Evolutionary conservation across 1,140 invertebrate genomes (phyloP).

Genomic region (Bacillus rossius): DNA sequence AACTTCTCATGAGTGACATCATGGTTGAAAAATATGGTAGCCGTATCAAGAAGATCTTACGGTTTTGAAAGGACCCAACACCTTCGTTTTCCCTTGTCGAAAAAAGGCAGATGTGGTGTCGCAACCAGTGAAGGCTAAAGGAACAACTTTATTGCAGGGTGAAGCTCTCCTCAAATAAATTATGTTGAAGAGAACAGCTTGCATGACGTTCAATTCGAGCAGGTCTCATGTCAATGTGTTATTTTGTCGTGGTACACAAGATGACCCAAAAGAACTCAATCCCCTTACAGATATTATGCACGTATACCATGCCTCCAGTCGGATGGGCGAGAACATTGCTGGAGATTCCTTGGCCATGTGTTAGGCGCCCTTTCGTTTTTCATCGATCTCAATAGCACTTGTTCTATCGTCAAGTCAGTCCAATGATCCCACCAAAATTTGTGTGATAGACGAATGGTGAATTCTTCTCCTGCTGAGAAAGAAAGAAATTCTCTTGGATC

Average conservation of each 20-base stretch:
- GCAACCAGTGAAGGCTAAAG: conserved; percentile 5
- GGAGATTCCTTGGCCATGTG: background rate
- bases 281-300: background rate
- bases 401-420: conserved; percentile 37
- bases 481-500: conserved; percentile 29
- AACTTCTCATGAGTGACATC: conserved; percentile 7
- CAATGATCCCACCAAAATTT: conserved; percentile 41
- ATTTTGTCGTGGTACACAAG: background rate
- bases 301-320: background rate
- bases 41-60: background rate
- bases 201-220: background rate
- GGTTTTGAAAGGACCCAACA: background rate
- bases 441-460: conserved; percentile 34
- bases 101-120: conserved; percentile 5
- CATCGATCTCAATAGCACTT: conserved; percentile 33
- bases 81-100: conserved; percentile 3
- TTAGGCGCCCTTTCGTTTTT: conserved; percentile 24
- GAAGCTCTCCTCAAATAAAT: conserved; percentile 9
- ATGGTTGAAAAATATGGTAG: conserved; percentile 2
- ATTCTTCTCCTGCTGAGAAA: conserved; percentile 27
- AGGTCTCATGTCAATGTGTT: background rate
- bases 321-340: background rate
- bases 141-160: conserved; percentile 4
- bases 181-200: conserved; percentile 1
- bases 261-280: background rate